phyloP scores from a whole-genome alignment of 2,888 invertebrate species.

The Idaea straminata region DNA sequence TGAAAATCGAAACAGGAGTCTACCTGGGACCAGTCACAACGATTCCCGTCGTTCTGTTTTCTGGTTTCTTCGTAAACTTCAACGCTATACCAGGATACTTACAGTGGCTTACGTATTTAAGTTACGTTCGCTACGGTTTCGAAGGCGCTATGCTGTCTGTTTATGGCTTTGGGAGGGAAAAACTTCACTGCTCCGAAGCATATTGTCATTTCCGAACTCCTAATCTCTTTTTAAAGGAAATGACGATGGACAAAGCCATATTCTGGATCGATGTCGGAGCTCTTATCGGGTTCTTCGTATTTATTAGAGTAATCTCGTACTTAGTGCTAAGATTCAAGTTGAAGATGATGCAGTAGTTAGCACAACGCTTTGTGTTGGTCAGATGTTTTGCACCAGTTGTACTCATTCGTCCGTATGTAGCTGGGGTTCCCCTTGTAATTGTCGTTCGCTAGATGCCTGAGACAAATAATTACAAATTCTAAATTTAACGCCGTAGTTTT shows the following conservation, averaged over 20 bases:
- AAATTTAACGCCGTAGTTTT: constrained; percentile 22
- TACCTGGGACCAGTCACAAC: constrained; percentile 93
- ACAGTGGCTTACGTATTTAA: constrained; percentile 93
- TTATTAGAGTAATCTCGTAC: constrained; percentile 88
- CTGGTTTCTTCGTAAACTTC: constrained; percentile 96
- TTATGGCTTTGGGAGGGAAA: constrained; percentile 92
- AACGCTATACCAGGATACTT: constrained; percentile 94
- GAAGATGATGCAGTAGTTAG: constrained; percentile 75
- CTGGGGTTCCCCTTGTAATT: constrained; percentile 15
- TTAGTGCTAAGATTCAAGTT: constrained; percentile 91
- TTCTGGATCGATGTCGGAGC: constrained; percentile 92
- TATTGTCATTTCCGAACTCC: constrained; percentile 93
- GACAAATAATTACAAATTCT: constrained; percentile 27
- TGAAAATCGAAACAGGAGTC: constrained; percentile 90
- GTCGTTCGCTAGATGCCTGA: constrained; percentile 30
- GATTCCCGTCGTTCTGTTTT: constrained; percentile 95
- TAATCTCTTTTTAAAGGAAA: constrained; percentile 90
- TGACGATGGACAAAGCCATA: constrained; percentile 88
- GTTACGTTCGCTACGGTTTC: constrained; percentile 93
- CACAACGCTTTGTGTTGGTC: constrained; percentile 41
- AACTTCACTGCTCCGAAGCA: constrained; percentile 88
- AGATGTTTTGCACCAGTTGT: neutral
- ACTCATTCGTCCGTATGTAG: constrained; percentile 13
- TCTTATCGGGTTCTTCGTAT: constrained; percentile 88
- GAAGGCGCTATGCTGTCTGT: constrained; percentile 95